Evolutionary conservation across 2,113 vertebrate genomes (phyloP).

Genomic region (Myrmophylax atrothorax): DNA sequence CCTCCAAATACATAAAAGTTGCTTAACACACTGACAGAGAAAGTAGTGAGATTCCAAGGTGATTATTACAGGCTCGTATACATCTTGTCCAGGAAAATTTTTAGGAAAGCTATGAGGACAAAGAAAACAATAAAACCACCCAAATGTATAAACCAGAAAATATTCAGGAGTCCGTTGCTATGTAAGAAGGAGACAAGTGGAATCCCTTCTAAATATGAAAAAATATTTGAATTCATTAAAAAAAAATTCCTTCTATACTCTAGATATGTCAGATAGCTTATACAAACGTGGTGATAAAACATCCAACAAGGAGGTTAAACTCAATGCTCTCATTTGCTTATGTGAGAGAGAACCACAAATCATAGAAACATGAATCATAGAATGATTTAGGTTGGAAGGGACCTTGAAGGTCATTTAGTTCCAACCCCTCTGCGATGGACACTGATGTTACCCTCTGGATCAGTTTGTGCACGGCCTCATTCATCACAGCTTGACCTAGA

Average conservation of each 20-base stretch:
- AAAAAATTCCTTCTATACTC: background rate
- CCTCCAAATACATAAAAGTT: background rate
- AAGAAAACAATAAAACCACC: background rate
- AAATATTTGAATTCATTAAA: background rate
- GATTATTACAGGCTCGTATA: background rate
- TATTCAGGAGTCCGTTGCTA: background rate
- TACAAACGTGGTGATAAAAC: background rate
- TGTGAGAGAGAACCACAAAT: background rate
- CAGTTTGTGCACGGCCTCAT: background rate
- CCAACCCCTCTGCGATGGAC: background rate
- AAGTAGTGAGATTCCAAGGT: background rate
- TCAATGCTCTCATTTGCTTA: background rate
- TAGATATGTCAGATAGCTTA: background rate
- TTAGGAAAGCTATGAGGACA: background rate
- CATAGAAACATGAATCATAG: background rate
- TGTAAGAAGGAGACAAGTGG: background rate
- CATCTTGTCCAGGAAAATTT: background rate
- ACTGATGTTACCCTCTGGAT: background rate
- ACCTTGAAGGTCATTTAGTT: background rate
- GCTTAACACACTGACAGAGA: background rate
- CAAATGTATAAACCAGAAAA: background rate
- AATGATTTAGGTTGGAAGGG: background rate
- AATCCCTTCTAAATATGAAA: background rate
- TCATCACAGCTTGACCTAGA: background rate
- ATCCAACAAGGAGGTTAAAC: background rate